Percentiles rank a stretch among this genome's conserved stretches.
Evolutionary conservation across 2,797 vertebrate genomes (phyloP).

Genomic region (Halcyon smyrnensis): DNA sequence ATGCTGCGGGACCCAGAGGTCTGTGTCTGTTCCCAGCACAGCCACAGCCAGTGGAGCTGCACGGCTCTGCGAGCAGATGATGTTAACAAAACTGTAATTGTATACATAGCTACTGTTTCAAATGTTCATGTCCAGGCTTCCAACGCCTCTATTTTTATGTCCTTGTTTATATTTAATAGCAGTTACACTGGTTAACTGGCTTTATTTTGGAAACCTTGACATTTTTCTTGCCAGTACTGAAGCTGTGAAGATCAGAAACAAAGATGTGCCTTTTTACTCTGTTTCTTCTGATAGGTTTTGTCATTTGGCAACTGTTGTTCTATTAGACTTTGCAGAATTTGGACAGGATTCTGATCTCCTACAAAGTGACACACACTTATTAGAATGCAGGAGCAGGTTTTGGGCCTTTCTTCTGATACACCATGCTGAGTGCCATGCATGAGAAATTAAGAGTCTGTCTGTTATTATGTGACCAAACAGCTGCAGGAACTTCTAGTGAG

Average conservation of each 20-base stretch:
- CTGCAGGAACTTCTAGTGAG: constrained; percentile 17
- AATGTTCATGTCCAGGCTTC: neutral
- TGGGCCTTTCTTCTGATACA: constrained; percentile 40
- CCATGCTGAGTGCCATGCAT: constrained; percentile 49
- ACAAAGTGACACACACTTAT: constrained; percentile 15
- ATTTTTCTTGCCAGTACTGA: neutral
- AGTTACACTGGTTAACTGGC: constrained; percentile 22
- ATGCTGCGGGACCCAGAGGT: neutral
- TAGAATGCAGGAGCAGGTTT: constrained; percentile 51
- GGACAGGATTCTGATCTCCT: constrained; percentile 57
- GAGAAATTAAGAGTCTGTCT: constrained; percentile 46
- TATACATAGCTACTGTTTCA: constrained; percentile 30
- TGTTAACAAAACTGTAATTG: neutral
- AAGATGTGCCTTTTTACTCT: constrained; percentile 45
- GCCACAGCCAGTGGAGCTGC: neutral
- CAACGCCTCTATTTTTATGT: neutral
- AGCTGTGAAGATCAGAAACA: constrained; percentile 43
- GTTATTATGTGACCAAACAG: constrained; percentile 36
- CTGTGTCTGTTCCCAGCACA: neutral
- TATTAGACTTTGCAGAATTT: constrained; percentile 43
- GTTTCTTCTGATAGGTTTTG: constrained; percentile 59
- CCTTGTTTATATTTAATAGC: constrained; percentile 49
- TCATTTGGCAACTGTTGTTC: constrained; percentile 61
- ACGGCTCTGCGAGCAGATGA: neutral
- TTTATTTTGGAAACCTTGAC: constrained; percentile 45